Evolutionary conservation across 2,888 invertebrate species (phyloP), one percentile per base, ranked within the genome.

Genomic region (Bruchidius siliquastri): DNA sequence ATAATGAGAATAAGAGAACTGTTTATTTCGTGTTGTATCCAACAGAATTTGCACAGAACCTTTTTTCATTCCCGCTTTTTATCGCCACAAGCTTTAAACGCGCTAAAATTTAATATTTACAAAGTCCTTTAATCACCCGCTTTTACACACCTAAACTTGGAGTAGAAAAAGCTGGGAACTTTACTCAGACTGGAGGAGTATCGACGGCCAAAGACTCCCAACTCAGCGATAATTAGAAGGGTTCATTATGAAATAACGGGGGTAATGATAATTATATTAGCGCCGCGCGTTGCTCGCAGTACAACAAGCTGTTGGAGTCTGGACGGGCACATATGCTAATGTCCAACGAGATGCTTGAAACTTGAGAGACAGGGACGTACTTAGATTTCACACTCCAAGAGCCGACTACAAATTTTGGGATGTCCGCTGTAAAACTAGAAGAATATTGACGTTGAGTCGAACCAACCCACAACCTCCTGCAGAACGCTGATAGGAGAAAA

Each of bases 181-280:
- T 13, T 49, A 49, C 49, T 8, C 49, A 18, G 18, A 13, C 49
- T 4, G 18, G 49, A 49, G 49, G 49, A 49, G 13, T 49, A 49
- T 49, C 49, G 49, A 13, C 18, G 49, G 49, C 49, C 49, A 49
- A 49, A 49, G 49, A 49, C 49, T 49, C 6, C 49, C 49, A 49
- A 13, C 49, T 49, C 74, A 76, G 78, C 78, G 78, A 78, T 76
- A 77, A 78, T 78, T 76, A 77, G 76, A 72, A 49, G 75, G 74
- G 77, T 77, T 79, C 76, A 77, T 78, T 77, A 77, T 77, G 74
- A 76, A 78, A 77, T 78, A 79, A 78, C 77, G 76, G 76, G 76
- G 76, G 75, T 77, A 77, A 79, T 76, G 79, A 75, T 79, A 78
- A 79, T 79, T 77, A 77, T 77, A 78, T 78, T 78, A 79, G 76